Conservation (phyloP, 2,113 vertebrate species). For the Rhabdomys dilectus region DNA sequence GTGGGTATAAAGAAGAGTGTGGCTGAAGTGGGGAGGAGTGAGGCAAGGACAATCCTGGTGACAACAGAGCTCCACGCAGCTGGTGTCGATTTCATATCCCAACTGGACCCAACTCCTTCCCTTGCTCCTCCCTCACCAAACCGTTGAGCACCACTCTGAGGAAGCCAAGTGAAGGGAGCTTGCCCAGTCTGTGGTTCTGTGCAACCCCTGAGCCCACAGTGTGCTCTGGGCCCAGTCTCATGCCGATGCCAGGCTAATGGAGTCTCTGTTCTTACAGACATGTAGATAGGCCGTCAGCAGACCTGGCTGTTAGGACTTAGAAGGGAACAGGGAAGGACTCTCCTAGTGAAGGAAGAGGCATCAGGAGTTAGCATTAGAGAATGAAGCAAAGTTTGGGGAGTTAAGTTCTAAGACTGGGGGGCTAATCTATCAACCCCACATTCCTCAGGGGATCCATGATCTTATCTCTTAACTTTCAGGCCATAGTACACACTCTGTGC, state of each 20-base stretch:
- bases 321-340: background rate
- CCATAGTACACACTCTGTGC: background rate
- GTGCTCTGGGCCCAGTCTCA: background rate
- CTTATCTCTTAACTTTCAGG: background rate
- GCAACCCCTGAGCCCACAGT: rapidly evolving
- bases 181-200: background rate
- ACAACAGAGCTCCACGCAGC: background rate
- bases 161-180: background rate
- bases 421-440: rapidly evolving
- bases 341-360: background rate
- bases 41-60: background rate
- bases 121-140: too few relatives aligned
- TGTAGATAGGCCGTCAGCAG: background rate
- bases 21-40: background rate
- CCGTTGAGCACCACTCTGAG: background rate
- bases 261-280: background rate
- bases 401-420: background rate
- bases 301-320: background rate
- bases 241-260: background rate
- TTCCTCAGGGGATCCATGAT: background rate
- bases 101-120: background rate
- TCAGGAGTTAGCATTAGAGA: background rate
- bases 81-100: background rate
- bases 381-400: background rate
- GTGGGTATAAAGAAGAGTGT: background rate